Base-by-base conservation (phyloP, 2,113 vertebrate genomes). In the Pomatorhinus ruficollis region DNA sequence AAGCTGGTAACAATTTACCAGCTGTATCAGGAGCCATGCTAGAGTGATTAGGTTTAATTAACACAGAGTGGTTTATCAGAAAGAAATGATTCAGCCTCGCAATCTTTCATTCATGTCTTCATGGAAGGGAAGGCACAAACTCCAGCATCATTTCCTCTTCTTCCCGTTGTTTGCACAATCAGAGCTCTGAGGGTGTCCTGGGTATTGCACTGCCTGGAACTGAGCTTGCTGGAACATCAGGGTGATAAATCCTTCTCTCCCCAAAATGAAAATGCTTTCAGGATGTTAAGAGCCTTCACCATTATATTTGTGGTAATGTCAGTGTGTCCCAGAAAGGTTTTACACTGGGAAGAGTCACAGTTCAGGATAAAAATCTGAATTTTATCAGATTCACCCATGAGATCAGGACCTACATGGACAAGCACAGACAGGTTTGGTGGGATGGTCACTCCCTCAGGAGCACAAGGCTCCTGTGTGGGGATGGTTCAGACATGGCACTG, bases 21-120 rank as follows among this genome's bases (percentile, higher is more conserved):
- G 72, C 52, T 3, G 1, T n/a, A 21, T 13, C 81, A 83, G 65
- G 40, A 91, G 37, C 33, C 71, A 23, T 21, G 56, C 22, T 88
- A 37, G 40, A 72, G 74, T 79, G 37, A 94, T 95, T 95, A 94
- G 33, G 40, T 65, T 75, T 96, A 96, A 97, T 96, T 91, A 95
- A 94, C 23, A 42, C 8, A 10, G 39, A 47, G 74, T 27, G 15
- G 0, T 84, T 96, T 94, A 89, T 94, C 87, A 91, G 87, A 85
- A 83, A 93, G 25, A 89, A 93, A 50, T 95, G 47, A 93, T 93
- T 97, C 95, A 97, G 63, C 63, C 42, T 57, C 44, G 59, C 2
- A 3, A 81, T 54, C 95, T 89, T 81, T 95, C 91, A 85, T 68
- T 87, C 87, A 79, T 65, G 45, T 52, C 94, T 96, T 93, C 77